These are phyloP conservation scores for Bombyx mori DNA, from an alignment of 1,140 invertebrate species.

Conservation along the genomic window ASM3026992v2 NC_085107.1:19182001-19182500, in stretches of 20 bases:
- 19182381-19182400: conserved; percentile 50
- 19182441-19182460: conserved; percentile 55
- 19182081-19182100: conserved; percentile 52
- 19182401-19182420: conserved; percentile 50
- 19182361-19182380: conserved; percentile 54
- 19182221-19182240: conserved; percentile 99
- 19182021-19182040: conserved; percentile 96
- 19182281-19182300: conserved; percentile 98
- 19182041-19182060: conserved; percentile 97
- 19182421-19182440: conserved; percentile 55
- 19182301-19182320: conserved; percentile 58
- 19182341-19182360: conserved; percentile 52
- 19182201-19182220: conserved; percentile 96
- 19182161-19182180: conserved; percentile 99
- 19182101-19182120: conserved; percentile 51
- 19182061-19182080: conserved; percentile 84
- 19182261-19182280: conserved; percentile 99
- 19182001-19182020: conserved; percentile 97
- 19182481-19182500: conserved; percentile 33
- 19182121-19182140: conserved; percentile 66
- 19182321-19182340: conserved; percentile 60
- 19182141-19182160: conserved; percentile 78
- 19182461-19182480: conserved; percentile 34
- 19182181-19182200: conserved; percentile 99
- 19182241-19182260: conserved; percentile 99